Conservation (phyloP, 2,888 invertebrate genomes). For the Philhelius pedissequus region DNA sequence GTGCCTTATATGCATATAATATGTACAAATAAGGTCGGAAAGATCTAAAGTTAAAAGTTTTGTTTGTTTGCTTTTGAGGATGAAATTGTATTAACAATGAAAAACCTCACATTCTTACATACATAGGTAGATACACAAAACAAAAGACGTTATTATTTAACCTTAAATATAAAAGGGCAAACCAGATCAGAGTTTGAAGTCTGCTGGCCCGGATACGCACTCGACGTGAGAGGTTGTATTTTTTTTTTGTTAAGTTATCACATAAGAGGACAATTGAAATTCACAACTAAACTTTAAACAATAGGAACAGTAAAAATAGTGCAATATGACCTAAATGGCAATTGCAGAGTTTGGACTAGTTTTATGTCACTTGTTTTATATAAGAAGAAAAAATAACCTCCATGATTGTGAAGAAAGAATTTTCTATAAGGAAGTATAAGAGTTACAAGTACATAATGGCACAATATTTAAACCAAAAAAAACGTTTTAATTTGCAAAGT, state of each 20-base stretch:
- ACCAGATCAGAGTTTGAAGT: not conserved
- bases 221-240: not conserved
- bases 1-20: not conserved
- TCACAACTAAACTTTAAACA: not conserved
- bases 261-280: not conserved
- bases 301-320: not conserved
- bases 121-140: not conserved
- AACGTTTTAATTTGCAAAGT: no score
- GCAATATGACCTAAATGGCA: constrained; percentile 40
- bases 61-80: not conserved
- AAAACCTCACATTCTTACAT: not conserved
- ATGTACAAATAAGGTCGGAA: not conserved
- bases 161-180: not conserved
- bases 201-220: not conserved
- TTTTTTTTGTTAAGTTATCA: not conserved
- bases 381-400: not conserved
- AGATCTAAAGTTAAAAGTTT: not conserved
- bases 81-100: not conserved
- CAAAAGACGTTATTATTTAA: not conserved
- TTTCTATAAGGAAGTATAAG: not conserved
- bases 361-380: not conserved
- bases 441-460: no score
- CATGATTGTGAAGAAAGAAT: not conserved
- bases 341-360: constrained; percentile 10
- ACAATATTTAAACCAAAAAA: no score